A percentile compares a stretch with the other conserved stretches of the same genome.
Evolutionary conservation across 2,888 invertebrate species (phyloP).

Genomic region (Hypena proboscidalis): DNA sequence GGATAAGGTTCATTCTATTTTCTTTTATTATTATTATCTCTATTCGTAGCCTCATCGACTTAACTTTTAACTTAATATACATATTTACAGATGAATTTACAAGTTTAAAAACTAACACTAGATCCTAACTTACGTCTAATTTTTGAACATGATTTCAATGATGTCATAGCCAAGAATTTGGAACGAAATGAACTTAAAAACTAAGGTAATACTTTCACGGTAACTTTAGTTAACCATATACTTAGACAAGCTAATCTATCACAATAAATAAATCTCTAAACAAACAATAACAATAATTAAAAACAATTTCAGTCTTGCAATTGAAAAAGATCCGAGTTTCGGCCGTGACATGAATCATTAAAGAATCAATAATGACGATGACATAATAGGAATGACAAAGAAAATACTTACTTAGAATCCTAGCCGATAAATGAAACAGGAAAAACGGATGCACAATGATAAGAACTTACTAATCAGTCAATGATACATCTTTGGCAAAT

Average conservation of each 20-base stretch:
- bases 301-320: slow-evolving; percentile 79
- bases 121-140: slow-evolving; percentile 34
- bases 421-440: slow-evolving; percentile 28
- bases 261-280: slow-evolving; percentile 80
- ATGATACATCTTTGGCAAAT: slow-evolving; percentile 65
- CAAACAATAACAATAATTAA: slow-evolving; percentile 75
- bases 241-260: slow-evolving; percentile 68
- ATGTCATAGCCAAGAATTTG: slow-evolving; percentile 75
- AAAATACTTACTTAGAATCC: slow-evolving; percentile 9
- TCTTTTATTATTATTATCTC: slow-evolving; percentile 55
- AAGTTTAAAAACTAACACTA: slow-evolving; percentile 35
- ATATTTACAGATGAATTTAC: slow-evolving; percentile 69
- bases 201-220: slow-evolving; percentile 81
- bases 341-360: slow-evolving; percentile 31
- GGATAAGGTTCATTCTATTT: slow-evolving; percentile 51
- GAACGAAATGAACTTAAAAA: slow-evolving; percentile 63
- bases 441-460: slow-evolving; percentile 33
- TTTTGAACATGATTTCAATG: slow-evolving; percentile 56
- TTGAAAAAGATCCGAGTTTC: slow-evolving; percentile 56
- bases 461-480: slow-evolving; percentile 54
- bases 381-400: slow-evolving; percentile 40
- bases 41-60: slow-evolving; percentile 71
- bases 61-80: slow-evolving; percentile 53
- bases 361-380: slow-evolving; percentile 32
- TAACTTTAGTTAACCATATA: slow-evolving; percentile 78